phyloP scores from a whole-genome alignment of 2,113 vertebrate genomes.

The Phalacrocorax carbo region DNA sequence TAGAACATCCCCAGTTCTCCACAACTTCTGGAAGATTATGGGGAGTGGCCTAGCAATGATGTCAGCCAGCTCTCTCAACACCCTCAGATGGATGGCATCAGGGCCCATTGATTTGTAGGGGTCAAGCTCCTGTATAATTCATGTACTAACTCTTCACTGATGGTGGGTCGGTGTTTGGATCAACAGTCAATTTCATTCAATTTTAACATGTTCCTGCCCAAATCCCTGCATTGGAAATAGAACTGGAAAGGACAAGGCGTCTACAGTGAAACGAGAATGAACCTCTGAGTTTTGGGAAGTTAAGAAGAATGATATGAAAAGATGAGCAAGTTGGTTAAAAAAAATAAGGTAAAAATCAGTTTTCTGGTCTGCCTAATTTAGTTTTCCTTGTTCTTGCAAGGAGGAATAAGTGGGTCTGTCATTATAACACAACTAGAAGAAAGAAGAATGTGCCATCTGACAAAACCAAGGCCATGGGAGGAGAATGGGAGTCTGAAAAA shows the following conservation, averaged over 20 bases:
- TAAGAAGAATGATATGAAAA: neutral
- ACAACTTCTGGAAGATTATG: too few relatives aligned
- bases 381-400: neutral
- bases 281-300: neutral
- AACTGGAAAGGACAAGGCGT: neutral
- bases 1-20: too few relatives aligned
- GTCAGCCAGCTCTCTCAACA: too few relatives aligned
- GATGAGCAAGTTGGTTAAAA: neutral
- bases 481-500: neutral
- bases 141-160: too few relatives aligned
- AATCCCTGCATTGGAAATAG: neutral
- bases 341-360: neutral
- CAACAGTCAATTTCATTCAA: too few relatives aligned
- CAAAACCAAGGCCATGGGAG: neutral
- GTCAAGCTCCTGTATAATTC: too few relatives aligned
- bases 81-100: too few relatives aligned
- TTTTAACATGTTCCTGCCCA: neutral
- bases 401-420: neutral
- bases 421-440: neutral
- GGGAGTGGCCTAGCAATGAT: too few relatives aligned
- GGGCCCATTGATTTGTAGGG: too few relatives aligned
- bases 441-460: neutral
- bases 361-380: neutral
- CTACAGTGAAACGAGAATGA: neutral
- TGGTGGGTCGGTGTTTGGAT: too few relatives aligned